Evolutionary conservation across 1,140 invertebrate species (phyloP), one percentile per base, ranked within the genome.

Genomic region (Leptinotarsa defecta): DNA sequence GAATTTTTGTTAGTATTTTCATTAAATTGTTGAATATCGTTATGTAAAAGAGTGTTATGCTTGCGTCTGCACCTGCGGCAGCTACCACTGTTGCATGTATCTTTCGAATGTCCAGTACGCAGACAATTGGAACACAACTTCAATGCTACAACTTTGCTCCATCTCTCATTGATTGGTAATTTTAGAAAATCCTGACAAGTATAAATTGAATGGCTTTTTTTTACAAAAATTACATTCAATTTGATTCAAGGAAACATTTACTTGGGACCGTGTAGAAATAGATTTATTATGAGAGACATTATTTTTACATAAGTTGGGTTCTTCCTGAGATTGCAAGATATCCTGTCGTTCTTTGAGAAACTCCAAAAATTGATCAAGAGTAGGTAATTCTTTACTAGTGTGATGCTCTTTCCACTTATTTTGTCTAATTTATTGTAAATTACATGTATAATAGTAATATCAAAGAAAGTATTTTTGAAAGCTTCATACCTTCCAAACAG

Each of bases 11-110:
- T 65, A 13, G 22, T 27, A 27, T 17, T 17, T 27, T 24, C 3
- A 43, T 17, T 27, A 1, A 17, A 43, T 67, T 67, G 13, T 24
- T 43, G 6, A 34, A 0, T 67, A 17, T 43, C 22, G 5, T 22
- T 67, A 67, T 67, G 65, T 67, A 48, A 74, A 19, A 77, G 34
- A 49, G 64, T 11, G 52, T 76, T 72, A 34, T 76, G 70, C 19
- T 64, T 72, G 19, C 57, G 64, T 8, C 65, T 48, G 43, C 75
- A 76, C 15, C 1, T 76, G 22, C 34, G 73, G 19, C 75, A 73
- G 43, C 17, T 27, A 49, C 62, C 22, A 13, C 13, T 20, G 11
- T 8, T 67, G 4, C 24, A 67, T 20, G 6, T 11, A 17, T 67
- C 15, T 67, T 27, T 17, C 6, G 65, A 27, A 67, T 67, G 65